Conservation (phyloP, 2,888 invertebrate species). For the Antheraea assamensis region DNA sequence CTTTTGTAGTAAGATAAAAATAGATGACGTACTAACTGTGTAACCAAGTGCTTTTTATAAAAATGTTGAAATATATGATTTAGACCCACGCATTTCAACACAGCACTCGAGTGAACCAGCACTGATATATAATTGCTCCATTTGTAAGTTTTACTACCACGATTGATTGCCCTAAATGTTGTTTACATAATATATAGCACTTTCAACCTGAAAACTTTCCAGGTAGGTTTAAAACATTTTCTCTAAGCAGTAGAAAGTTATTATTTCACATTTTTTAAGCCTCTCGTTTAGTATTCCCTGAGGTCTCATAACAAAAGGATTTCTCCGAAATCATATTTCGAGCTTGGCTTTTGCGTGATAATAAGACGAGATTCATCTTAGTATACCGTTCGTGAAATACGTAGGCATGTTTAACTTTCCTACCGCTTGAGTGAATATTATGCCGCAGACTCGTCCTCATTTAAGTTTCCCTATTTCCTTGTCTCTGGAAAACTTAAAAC, state of each 20-base stretch:
- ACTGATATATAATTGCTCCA: neutral
- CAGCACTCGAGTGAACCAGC: neutral
- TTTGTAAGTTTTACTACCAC: neutral
- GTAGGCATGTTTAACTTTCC: constrained; percentile 5
- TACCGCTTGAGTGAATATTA: constrained; percentile 20
- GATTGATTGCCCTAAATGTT: neutral
- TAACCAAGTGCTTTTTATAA: neutral
- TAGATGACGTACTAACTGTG: neutral
- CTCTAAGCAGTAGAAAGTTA: neutral
- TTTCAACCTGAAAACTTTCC: neutral
- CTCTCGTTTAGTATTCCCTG: neutral
- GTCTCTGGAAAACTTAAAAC: constrained; percentile 23
- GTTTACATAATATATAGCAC: neutral
- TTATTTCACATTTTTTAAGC: neutral
- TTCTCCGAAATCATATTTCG: constrained; percentile 3
- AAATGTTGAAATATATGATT: neutral
- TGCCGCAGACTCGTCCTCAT: constrained; percentile 20
- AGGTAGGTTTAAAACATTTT: neutral
- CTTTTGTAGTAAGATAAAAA: too few species aligned
- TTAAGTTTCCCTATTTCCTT: constrained; percentile 26
- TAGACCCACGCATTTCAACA: neutral
- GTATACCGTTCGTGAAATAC: constrained; percentile 8
- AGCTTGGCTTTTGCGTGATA: constrained; percentile 1
- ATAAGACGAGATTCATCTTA: neutral
- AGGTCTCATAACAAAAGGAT: constrained; percentile 13